These are phyloP conservation scores for Lithobates pipiens DNA, from an alignment of 2,797 vertebrate genomes.

Conservation along the genomic window DNA sequence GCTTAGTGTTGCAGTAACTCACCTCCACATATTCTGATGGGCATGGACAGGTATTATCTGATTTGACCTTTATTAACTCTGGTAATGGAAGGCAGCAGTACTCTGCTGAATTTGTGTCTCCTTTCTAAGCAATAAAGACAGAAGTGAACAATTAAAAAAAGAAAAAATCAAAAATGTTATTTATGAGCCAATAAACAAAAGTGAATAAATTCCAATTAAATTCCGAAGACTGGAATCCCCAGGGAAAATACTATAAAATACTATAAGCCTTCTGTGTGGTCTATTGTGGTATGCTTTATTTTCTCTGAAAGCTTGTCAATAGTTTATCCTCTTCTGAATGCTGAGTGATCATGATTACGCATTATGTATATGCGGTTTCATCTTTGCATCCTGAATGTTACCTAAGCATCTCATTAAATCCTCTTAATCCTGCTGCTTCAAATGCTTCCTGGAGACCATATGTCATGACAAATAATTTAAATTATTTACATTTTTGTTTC, in stretches of 20 bases:
- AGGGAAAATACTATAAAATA: background rate
- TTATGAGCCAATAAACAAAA: background rate
- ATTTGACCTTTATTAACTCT: constrained; percentile 82
- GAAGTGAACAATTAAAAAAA: background rate
- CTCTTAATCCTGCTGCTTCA: constrained; percentile 29
- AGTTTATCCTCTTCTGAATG: background rate
- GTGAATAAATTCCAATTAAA: background rate
- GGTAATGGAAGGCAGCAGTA: constrained; percentile 79
- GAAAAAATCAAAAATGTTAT: background rate
- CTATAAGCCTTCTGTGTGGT: background rate
- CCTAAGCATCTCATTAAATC: constrained; percentile 1
- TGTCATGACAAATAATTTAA: constrained; percentile 11
- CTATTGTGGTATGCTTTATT: background rate
- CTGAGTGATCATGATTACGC: constrained; percentile 15
- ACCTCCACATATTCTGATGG: constrained; percentile 82
- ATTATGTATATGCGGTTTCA: constrained; percentile 6
- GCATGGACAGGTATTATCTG: constrained; percentile 82
- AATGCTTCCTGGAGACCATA: constrained; percentile 9
- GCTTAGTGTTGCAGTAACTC: constrained; percentile 37
- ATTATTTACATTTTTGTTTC: background rate
- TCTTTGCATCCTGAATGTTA: constrained; percentile 24
- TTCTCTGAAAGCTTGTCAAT: background rate
- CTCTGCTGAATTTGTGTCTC: constrained; percentile 73
- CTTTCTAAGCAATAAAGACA: constrained; percentile 71
- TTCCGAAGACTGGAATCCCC: background rate